These are phyloP conservation scores for Phania funesta DNA, from an alignment of 2,888 invertebrate genomes.

Conservation along the genomic window DNA sequence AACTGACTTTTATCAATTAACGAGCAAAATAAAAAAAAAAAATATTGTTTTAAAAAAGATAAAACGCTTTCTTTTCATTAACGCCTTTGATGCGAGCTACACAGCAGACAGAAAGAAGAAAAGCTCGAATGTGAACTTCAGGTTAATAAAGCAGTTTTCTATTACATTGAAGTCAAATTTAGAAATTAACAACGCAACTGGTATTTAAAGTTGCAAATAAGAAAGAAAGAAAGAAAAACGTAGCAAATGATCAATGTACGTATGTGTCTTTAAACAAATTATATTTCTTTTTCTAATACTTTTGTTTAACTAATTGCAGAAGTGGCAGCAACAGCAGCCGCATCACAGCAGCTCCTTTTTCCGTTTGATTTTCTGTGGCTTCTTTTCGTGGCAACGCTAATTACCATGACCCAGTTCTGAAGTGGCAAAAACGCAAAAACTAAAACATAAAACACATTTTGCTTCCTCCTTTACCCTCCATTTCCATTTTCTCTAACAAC, in stretches of 20 bases:
- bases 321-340: conserved; percentile 12
- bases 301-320: conserved; percentile 44
- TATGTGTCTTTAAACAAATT: conserved; percentile 14
- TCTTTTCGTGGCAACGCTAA: conserved; percentile 34
- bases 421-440: conserved; percentile 35
- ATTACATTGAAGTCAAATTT: conserved; percentile 16
- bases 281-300: conserved; percentile 23
- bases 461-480: background rate
- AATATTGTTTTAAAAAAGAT: background rate
- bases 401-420: conserved; percentile 62
- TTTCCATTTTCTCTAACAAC: conserved; percentile 55
- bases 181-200: conserved; percentile 46
- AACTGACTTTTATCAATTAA: conserved; percentile 40
- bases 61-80: conserved; percentile 61
- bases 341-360: conserved; percentile 15
- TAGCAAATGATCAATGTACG: conserved; percentile 55
- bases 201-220: conserved; percentile 32
- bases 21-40: conserved; percentile 19
- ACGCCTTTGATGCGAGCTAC: conserved; percentile 1
- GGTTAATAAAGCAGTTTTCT: conserved; percentile 23
- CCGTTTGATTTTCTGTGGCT: background rate
- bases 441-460: conserved; percentile 64
- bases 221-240: background rate
- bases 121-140: conserved; percentile 49
- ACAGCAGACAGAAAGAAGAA: conserved; percentile 3